Evolutionary conservation across 2,888 invertebrate genomes (phyloP).

Genomic region (Agonopterix alstromeriana): DNA sequence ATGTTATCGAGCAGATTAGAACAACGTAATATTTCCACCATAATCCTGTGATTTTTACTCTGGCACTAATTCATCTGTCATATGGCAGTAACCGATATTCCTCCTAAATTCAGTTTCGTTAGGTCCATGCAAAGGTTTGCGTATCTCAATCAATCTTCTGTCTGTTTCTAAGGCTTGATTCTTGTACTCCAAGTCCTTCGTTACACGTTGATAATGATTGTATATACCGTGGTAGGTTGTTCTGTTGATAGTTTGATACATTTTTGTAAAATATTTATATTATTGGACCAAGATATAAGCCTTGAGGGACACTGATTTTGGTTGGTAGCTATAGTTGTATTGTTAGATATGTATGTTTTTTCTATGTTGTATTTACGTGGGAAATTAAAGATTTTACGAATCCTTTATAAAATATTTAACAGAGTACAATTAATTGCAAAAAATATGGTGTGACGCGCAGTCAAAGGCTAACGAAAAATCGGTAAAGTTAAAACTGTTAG

Average conservation of each 20-base stretch:
- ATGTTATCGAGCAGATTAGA: no score
- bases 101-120: slow-evolving; percentile 80
- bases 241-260: slow-evolving; percentile 33
- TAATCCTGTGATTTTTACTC: slow-evolving; percentile 13
- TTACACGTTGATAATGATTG: slow-evolving; percentile 71
- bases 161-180: slow-evolving; percentile 87
- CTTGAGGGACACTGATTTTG: neutral
- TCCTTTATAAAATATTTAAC: no score
- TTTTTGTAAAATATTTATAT: neutral
- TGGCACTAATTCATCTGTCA: slow-evolving; percentile 79
- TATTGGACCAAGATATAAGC: neutral
- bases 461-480: no score
- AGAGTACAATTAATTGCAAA: no score
- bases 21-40: no score
- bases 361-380: no score
- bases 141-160: slow-evolving; percentile 83
- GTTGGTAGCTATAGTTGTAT: neutral
- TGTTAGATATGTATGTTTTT: no score
- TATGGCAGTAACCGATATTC: slow-evolving; percentile 83
- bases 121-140: slow-evolving; percentile 73
- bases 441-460: no score
- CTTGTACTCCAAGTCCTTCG: slow-evolving; percentile 84
- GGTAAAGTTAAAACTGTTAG: neutral
- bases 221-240: slow-evolving; percentile 79
- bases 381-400: no score